Evolutionary conservation across 2,113 vertebrate species (phyloP).

Genomic region (Columba livia): DNA sequence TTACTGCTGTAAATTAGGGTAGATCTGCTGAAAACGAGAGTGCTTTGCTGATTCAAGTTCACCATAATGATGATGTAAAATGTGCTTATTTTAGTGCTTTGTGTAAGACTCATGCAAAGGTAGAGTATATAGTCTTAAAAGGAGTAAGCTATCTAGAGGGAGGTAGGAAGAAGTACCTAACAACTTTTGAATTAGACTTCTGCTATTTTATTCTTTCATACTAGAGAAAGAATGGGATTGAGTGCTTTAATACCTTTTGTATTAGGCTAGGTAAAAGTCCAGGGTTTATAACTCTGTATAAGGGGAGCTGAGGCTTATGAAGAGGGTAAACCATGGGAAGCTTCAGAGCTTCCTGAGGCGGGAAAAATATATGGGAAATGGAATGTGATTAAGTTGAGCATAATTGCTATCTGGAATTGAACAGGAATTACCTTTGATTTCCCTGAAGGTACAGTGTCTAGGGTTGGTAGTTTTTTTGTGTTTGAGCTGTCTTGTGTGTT

Average conservation of each 20-base stretch:
- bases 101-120: neutral
- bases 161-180: neutral
- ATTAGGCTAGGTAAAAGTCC: neutral
- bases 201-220: neutral
- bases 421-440: neutral
- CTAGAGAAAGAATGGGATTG: neutral
- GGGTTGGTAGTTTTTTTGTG: neutral
- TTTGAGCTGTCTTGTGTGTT: neutral
- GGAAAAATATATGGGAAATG: neutral
- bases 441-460: neutral
- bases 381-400: neutral
- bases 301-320: neutral
- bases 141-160: neutral
- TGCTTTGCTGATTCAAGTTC: neutral
- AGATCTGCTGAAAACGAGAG: neutral
- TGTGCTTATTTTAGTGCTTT: neutral
- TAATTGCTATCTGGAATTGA: neutral
- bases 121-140: neutral
- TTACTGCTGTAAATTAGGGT: neutral
- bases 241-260: neutral
- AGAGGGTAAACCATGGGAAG: neutral
- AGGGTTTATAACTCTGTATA: neutral
- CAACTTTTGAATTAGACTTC: neutral
- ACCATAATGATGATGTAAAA: neutral
- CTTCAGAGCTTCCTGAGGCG: neutral